Conservation (phyloP, 2,797 vertebrate genomes). For the Centropyge bicolor region DNA sequence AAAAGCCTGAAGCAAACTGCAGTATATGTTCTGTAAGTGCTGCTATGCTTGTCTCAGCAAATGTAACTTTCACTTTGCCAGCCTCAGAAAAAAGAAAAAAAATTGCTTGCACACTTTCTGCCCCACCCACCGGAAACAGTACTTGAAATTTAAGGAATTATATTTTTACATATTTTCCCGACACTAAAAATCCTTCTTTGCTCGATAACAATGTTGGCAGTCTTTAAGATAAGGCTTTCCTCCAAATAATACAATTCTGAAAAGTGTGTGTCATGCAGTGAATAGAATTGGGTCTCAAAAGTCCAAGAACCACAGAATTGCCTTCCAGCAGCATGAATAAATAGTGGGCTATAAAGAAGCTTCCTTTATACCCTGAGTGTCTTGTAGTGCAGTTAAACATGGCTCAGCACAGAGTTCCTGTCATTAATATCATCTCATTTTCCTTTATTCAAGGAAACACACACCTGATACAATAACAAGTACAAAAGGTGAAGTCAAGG, state of each 20-base stretch:
- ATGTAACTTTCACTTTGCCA: slow-evolving; percentile 47
- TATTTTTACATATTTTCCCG: slow-evolving; percentile 44
- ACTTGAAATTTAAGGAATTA: slow-evolving; percentile 53
- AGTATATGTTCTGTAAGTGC: slow-evolving; percentile 44
- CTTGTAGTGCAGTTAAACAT: background rate
- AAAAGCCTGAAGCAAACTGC: slow-evolving; percentile 50
- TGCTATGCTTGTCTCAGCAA: slow-evolving; percentile 69
- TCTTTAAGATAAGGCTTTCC: slow-evolving; percentile 37
- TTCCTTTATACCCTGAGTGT: slow-evolving; percentile 2
- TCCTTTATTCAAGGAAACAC: background rate
- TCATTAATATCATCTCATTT: slow-evolving; percentile 5
- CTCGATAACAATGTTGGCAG: slow-evolving; percentile 45
- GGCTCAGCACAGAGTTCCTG: background rate
- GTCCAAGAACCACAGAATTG: slow-evolving; percentile 33
- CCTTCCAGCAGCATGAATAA: background rate
- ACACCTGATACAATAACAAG: background rate
- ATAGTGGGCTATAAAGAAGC: background rate
- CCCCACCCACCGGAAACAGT: slow-evolving; percentile 41
- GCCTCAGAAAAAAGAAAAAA: slow-evolving; percentile 21
- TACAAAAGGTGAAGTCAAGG: slow-evolving; percentile 4
- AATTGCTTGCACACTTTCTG: slow-evolving; percentile 28
- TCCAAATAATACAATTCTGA: slow-evolving; percentile 27
- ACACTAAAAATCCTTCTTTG: slow-evolving; percentile 44
- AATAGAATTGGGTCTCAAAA: slow-evolving; percentile 19
- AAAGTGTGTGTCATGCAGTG: slow-evolving; percentile 21